Evolutionary conservation across 2,888 invertebrate species (phyloP).

Genomic region (Eupithecia abbreviata): DNA sequence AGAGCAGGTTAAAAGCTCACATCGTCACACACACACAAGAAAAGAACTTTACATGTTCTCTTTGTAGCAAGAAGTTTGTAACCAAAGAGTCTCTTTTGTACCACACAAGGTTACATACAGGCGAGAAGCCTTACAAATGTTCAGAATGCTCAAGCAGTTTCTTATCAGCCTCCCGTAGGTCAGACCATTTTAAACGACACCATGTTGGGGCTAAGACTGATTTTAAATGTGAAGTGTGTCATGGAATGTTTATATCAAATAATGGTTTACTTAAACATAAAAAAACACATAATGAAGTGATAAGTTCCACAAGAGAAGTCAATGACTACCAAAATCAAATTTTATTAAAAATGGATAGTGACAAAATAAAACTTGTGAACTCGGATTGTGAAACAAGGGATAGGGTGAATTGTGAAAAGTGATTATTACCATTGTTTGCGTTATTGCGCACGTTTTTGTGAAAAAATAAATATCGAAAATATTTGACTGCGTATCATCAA

Average conservation of each 20-base stretch:
- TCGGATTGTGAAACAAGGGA: neutral
- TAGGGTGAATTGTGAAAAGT: neutral
- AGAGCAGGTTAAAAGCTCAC: constrained; percentile 70
- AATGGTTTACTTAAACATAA: constrained; percentile 61
- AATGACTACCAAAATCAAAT: neutral
- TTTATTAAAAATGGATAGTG: neutral
- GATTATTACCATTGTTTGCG: too few relatives aligned
- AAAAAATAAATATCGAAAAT: too few relatives aligned
- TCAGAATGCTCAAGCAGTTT: constrained; percentile 63
- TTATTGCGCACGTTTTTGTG: too few relatives aligned
- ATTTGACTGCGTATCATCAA: too few relatives aligned
- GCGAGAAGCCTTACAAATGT: constrained; percentile 72
- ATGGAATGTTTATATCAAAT: constrained; percentile 60
- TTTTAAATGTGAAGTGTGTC: constrained; percentile 63
- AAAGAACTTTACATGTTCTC: constrained; percentile 64
- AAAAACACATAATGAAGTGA: constrained; percentile 36
- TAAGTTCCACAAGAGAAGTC: neutral
- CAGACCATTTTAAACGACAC: constrained; percentile 65
- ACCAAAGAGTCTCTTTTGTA: constrained; percentile 71
- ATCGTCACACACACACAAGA: constrained; percentile 74
- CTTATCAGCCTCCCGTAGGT: constrained; percentile 67
- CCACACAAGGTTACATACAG: constrained; percentile 74
- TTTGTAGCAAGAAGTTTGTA: constrained; percentile 69
- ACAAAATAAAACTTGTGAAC: neutral
- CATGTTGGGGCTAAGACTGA: constrained; percentile 53